Evolutionary conservation across 2,888 invertebrate species (phyloP), one percentile per base, ranked within the genome.

Genomic region (Athrips mouffetella): DNA sequence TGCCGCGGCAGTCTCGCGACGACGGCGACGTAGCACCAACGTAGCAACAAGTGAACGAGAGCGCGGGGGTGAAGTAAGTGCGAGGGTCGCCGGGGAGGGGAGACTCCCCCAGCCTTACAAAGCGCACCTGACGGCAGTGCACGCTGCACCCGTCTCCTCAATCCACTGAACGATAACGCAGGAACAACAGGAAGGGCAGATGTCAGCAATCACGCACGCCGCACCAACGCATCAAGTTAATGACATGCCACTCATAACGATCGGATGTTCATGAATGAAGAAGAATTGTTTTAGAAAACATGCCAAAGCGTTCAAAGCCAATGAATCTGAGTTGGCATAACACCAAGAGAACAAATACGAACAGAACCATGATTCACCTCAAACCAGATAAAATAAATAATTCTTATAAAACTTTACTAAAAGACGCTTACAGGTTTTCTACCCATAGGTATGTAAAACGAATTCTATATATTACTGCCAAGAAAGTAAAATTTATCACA

Each of bases 41-140:
- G 77, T 82, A 87, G 86, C 87, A 87, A 88, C 86, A 87, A 87
- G 86, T 87, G 85, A 85, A 80, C 83, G 82, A 77, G 71, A 61
- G 63, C 67, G 74, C 70, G 79, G 80, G 78, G 68, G 77, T 71
- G 76, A 65, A 63, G 65, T 52, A 48, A 55, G 59, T 53, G 51
- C 57, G 56, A 59, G 65, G 72, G 68, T 68, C 65, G 61, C 60
- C 59, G 63, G 65, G n/a, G n/a, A n/a, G n/a, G 68, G 66, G 72
- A 67, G 73, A 59, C 60, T 60, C 68, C 69, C 73, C 74, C 67
- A 69, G 65, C 63, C 61, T 58, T 60, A 71, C 67, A 67, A 71
- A 70, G 63, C 72, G 75, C 85, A 85, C 86, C 85, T 85, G 85
- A 86, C 77, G 70, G 53, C 61, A 61, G 59, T 69, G 63, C 59